Evolutionary conservation across 2,797 vertebrate species (phyloP), one percentile per base, ranked within the genome.

Genomic region (Syngnathus acus): DNA sequence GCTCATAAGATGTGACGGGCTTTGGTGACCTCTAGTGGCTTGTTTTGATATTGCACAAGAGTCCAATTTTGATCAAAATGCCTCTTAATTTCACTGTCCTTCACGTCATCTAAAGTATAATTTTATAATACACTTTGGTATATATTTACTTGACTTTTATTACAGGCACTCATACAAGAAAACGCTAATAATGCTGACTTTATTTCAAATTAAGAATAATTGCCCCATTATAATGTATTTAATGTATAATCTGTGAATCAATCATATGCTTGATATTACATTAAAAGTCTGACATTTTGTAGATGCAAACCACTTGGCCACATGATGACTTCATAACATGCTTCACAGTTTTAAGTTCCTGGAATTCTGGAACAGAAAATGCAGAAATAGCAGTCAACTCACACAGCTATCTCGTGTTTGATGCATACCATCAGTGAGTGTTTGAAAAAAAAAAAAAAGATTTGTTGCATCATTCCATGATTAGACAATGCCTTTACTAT

Each of bases 1-100:
- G 16, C 55, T 75, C 53, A 32, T 4, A 37, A 65, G 32, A 19
- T 62, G 5, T 21, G 10, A 64, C 57, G 55, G 55, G 60, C 51
- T 42, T 2, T 83, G 75, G 64, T 77, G 78, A 43, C 82, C 64
- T 40, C 83, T 84, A 53, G 69, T 82, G 84, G 73, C 65, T 26
- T 14, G 8, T 65, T 0, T 6, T 13, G 40, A 7, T 48, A 0
- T 40, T 77, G 55, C 65, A 81, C 2, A 6, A 16, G 8, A 58
- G 8, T 2, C 55, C 3, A 26, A 6, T 2, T 58, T 4, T 14
- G 19, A 8, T 51, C 42, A 1, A 40, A 5, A 57, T 7, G 54
- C 2, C 26, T 16, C 26, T 32, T 32, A 16, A 32, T 16, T 8
- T 57, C 2, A 53, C 8, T 8, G 16, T 37, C 1, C 6, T 57